These are phyloP conservation scores for Danio kyathit DNA, from an alignment of 2,797 vertebrate species.

Conservation along the genomic window DNA sequence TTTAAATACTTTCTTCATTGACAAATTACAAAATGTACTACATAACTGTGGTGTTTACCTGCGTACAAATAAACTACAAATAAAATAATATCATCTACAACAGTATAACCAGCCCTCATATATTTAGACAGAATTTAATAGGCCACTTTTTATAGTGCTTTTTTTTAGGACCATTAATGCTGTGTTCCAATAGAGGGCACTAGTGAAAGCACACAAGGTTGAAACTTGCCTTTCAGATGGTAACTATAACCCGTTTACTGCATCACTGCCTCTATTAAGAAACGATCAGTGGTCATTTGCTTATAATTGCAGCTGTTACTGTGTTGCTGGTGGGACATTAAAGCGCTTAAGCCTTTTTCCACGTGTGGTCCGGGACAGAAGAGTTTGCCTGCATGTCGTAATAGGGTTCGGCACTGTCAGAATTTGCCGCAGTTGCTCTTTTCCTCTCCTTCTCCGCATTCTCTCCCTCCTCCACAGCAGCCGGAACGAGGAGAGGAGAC, in stretches of 20 bases:
- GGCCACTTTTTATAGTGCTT: not conserved
- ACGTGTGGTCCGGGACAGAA: constrained; percentile 59
- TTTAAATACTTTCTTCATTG: not conserved
- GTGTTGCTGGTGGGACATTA: not conserved
- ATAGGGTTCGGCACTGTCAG: constrained; percentile 45
- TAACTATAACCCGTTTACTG: not conserved
- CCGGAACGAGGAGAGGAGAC: constrained; percentile 79
- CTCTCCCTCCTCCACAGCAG: constrained; percentile 80
- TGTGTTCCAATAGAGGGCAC: constrained; percentile 53
- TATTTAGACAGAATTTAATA: not conserved
- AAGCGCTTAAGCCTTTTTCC: constrained; percentile 70
- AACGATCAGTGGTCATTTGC: not conserved
- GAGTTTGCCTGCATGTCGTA: constrained; percentile 49
- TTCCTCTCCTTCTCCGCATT: constrained; percentile 78
- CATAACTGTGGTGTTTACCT: not conserved
- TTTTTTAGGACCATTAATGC: not conserved
- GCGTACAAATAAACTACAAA: not conserved
- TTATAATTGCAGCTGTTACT: not conserved
- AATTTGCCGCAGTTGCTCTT: constrained; percentile 56
- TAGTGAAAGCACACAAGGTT: not conserved
- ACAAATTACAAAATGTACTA: not conserved
- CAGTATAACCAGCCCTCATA: not conserved
- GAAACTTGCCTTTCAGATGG: constrained; percentile 9
- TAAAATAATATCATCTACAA: not conserved
- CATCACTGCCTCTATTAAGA: constrained; percentile 5